These are phyloP conservation scores for Bufotes viridis DNA, from an alignment of 2,797 vertebrate species.

Conservation along the genomic window DNA sequence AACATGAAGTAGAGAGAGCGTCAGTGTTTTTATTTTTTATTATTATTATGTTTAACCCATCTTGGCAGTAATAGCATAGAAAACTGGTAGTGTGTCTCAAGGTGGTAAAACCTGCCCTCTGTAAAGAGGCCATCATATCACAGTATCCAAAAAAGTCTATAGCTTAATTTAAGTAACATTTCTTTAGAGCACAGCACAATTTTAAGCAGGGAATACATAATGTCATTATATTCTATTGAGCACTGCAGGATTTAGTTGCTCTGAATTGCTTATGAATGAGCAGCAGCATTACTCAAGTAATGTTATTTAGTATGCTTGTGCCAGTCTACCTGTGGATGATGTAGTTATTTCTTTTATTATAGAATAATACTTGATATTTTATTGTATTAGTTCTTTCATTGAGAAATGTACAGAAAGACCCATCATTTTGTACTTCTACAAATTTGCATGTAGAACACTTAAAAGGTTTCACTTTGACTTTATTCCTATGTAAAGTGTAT, in stretches of 20 bases:
- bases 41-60: too few species aligned
- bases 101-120: neutral
- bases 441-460: neutral
- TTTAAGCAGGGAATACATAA: constrained; percentile 1
- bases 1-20: too few species aligned
- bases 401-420: neutral
- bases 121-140: constrained; percentile 2
- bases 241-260: neutral
- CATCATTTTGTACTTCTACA: neutral
- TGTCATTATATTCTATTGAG: constrained; percentile 5
- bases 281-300: neutral
- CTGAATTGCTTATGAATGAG: neutral
- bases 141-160: neutral
- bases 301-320: neutral
- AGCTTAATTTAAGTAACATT: neutral
- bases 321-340: neutral
- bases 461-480: neutral
- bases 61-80: neutral
- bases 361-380: neutral
- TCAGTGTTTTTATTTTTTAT: too few species aligned
- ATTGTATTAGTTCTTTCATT: neutral
- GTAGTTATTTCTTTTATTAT: neutral
- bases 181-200: neutral
- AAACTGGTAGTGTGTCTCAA: neutral
- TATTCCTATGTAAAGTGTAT: neutral